phyloP scores from a whole-genome alignment of 2,113 vertebrate genomes.

The Callaeas wilsoni region DNA sequence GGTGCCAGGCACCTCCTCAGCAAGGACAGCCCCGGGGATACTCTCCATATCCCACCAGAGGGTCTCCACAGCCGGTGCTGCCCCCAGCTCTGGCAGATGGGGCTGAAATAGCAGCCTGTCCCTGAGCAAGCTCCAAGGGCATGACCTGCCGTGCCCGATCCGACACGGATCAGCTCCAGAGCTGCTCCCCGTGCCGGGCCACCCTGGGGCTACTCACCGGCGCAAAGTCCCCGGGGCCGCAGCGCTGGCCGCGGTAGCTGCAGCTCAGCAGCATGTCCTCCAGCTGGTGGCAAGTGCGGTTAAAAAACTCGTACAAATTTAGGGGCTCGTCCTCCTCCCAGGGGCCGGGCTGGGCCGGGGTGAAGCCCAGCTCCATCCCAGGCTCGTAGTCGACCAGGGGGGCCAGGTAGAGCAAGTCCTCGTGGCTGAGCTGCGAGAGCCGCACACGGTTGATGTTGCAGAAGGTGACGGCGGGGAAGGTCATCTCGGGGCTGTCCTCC shows the following conservation, averaged over 20 bases:
- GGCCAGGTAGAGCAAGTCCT: constrained; percentile 87
- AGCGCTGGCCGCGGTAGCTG: constrained; percentile 80
- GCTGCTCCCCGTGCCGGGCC: neutral
- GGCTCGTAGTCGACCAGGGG: constrained; percentile 86
- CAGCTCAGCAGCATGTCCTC: constrained; percentile 95
- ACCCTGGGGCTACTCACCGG: constrained; percentile 77
- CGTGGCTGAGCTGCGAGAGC: constrained; percentile 86
- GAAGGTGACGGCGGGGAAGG: constrained; percentile 88
- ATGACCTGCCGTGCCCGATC: accelerated
- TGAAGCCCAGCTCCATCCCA: constrained; percentile 83
- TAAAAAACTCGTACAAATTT: constrained; percentile 84
- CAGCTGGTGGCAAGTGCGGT: constrained; percentile 86
- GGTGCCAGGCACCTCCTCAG: neutral
- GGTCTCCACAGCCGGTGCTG: accelerated
- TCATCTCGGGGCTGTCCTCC: constrained; percentile 74
- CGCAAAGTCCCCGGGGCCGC: constrained; percentile 83
- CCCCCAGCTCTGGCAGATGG: neutral
- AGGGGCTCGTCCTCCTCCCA: constrained; percentile 70
- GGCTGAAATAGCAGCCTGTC: neutral
- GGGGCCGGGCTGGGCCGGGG: constrained; percentile 63
- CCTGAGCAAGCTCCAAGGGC: neutral
- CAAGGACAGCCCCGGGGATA: neutral
- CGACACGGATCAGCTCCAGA: accelerated
- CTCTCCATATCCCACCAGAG: accelerated
- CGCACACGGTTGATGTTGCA: constrained; percentile 90